These are phyloP conservation scores for Pollenia amentaria DNA, from an alignment of 2,888 invertebrate species.

Conservation along the genomic window DNA sequence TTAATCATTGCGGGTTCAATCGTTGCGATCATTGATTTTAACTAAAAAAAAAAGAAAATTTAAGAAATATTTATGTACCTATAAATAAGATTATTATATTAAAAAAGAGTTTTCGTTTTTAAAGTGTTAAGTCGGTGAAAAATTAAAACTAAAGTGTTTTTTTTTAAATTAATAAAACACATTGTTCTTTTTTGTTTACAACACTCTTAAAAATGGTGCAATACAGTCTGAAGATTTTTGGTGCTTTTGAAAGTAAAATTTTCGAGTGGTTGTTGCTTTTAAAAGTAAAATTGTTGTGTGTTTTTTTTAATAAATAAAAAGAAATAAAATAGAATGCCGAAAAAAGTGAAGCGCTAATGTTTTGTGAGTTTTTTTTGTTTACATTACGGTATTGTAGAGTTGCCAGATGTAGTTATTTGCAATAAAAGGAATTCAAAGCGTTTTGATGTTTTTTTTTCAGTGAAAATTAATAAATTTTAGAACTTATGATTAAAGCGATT, in stretches of 20 bases:
- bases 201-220: constrained; percentile 37
- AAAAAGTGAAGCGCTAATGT: background rate
- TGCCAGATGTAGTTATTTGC: background rate
- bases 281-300: background rate
- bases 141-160: background rate
- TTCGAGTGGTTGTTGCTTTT: background rate
- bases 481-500: too few species aligned
- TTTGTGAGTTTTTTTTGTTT: constrained; percentile 23
- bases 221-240: constrained; percentile 37
- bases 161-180: constrained; percentile 7
- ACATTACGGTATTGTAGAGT: constrained; percentile 14
- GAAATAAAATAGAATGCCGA: background rate
- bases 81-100: background rate
- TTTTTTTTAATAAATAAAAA: background rate
- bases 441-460: background rate
- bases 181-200: constrained; percentile 24
- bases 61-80: background rate
- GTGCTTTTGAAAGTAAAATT: background rate
- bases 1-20: background rate
- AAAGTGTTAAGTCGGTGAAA: background rate
- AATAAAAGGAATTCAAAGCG: background rate
- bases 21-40: constrained; percentile 23
- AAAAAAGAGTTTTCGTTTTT: background rate
- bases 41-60: constrained; percentile 5
- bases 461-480: background rate